Evolutionary conservation across 2,888 invertebrate genomes (phyloP).

Genomic region (Drosophila leonis): DNA sequence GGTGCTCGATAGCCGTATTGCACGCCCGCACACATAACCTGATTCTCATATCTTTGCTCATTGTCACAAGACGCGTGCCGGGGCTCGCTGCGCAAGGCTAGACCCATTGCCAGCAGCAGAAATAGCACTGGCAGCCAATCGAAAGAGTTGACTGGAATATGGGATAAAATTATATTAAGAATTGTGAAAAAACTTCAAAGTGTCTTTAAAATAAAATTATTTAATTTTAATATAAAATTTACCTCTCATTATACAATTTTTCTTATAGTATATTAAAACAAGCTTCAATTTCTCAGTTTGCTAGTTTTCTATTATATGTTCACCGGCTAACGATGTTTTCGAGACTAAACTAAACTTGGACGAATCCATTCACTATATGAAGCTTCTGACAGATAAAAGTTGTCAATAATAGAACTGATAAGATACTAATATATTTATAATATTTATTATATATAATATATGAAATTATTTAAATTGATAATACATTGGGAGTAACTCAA

Average conservation of each 20-base stretch:
- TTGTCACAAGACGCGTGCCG: conserved; percentile 45
- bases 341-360: conserved; percentile 23
- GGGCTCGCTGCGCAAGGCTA: conserved; percentile 22
- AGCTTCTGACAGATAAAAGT: conserved; percentile 1
- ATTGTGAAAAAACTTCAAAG: not conserved
- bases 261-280: not conserved
- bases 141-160: conserved; percentile 14
- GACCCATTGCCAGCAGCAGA: conserved; percentile 13
- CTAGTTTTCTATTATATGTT: not conserved
- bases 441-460: conserved; percentile 8
- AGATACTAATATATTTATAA: conserved; percentile 32
- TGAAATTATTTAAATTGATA: conserved; percentile 12
- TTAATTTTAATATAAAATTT: not conserved
- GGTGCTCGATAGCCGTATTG: conserved; percentile 62
- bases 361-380: conserved; percentile 22
- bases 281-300: not conserved
- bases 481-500: conserved; percentile 2
- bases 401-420: conserved; percentile 24
- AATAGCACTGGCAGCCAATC: conserved; percentile 24
- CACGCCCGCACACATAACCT: conserved; percentile 55
- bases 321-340: conserved; percentile 11
- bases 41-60: conserved; percentile 59
- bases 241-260: conserved; percentile 34
- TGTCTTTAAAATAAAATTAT: not conserved
- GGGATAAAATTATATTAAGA: not conserved